These are phyloP conservation scores for Epizoanthus stellaris DNA, from an alignment of 92 coral and sea anemone genomes.

Conservation along the genomic window DNA sequence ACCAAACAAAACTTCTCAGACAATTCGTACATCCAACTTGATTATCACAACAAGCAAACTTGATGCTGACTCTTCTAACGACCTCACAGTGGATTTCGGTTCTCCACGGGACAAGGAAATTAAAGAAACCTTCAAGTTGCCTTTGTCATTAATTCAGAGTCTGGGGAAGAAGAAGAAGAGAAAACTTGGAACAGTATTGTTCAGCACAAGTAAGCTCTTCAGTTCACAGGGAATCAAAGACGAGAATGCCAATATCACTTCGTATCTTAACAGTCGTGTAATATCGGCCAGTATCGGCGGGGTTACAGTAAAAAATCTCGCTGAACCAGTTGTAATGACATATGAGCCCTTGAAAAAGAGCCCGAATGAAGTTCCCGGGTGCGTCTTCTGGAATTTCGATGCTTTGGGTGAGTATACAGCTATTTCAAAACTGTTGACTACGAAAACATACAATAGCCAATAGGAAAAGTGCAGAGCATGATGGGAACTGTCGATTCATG, in stretches of 20 bases:
- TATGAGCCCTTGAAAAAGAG: not conserved
- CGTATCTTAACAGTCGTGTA: conserved; percentile 17
- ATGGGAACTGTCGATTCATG: no score
- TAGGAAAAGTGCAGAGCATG: not conserved
- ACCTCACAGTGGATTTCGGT: not conserved
- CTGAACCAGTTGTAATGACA: conserved; percentile 11
- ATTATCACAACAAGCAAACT: conserved; percentile 17
- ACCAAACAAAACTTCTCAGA: not conserved
- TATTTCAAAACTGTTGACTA: not conserved
- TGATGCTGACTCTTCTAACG: not conserved
- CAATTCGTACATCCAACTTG: conserved; percentile 18
- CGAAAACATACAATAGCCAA: not conserved
- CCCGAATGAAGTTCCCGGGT: not conserved
- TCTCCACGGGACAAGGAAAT: not conserved
- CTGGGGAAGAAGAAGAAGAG: conserved; percentile 5
- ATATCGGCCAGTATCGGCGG: conserved; percentile 28
- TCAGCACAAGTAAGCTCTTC: conserved; percentile 15
- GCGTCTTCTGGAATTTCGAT: conserved; percentile 58
- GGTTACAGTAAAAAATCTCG: not conserved
- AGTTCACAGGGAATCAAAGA: not conserved
- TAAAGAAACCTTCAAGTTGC: conserved; percentile 18
- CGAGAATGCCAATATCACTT: not conserved
- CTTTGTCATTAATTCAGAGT: not conserved
- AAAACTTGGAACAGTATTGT: conserved; percentile 34
- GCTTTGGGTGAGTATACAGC: conserved; percentile 25